Conservation (phyloP, 2,113 vertebrate genomes). For the Pipa parva region DNA sequence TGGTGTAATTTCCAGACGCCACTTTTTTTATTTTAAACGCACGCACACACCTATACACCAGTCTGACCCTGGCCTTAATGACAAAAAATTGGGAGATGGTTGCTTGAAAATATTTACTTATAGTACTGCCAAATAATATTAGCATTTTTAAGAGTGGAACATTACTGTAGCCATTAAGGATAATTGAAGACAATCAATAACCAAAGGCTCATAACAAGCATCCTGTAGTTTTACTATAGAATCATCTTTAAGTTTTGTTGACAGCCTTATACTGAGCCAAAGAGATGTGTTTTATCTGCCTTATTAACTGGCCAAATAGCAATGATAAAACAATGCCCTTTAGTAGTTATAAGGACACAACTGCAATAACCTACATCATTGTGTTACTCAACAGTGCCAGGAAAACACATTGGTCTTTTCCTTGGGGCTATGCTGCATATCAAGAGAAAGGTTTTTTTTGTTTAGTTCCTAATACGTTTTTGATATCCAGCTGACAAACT, state of each 20-base stretch:
- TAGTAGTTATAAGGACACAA: slow-evolving; percentile 1
- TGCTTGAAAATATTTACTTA: too few relatives aligned
- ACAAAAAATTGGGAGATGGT: too few relatives aligned
- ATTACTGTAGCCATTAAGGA: too few relatives aligned
- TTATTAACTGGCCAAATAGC: slow-evolving; percentile 9
- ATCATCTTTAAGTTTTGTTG: background rate
- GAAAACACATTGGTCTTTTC: slow-evolving; percentile 12
- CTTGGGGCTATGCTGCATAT: slow-evolving; percentile 1
- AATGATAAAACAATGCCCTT: slow-evolving; percentile 10
- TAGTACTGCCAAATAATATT: too few relatives aligned
- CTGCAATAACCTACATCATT: slow-evolving; percentile 11
- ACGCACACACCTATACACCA: too few relatives aligned
- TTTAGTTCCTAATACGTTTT: slow-evolving; percentile 30
- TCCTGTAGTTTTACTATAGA: background rate
- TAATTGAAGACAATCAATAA: too few relatives aligned
- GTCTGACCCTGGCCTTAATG: too few relatives aligned
- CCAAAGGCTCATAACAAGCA: too few relatives aligned
- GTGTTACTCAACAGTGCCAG: slow-evolving; percentile 4
- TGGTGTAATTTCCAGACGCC: too few relatives aligned
- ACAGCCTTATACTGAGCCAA: slow-evolving; percentile 1
- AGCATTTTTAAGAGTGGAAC: too few relatives aligned
- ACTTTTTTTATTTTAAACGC: too few relatives aligned
- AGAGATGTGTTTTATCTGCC: slow-evolving; percentile 18
- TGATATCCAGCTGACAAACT: background rate
- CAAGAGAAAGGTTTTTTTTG: slow-evolving; percentile 9